A percentile compares a stretch with the other conserved stretches of the same genome.
These are phyloP conservation scores for Drosophila demipolita DNA, from an alignment of 2,888 invertebrate species.

Conservation along the genomic window DNA sequence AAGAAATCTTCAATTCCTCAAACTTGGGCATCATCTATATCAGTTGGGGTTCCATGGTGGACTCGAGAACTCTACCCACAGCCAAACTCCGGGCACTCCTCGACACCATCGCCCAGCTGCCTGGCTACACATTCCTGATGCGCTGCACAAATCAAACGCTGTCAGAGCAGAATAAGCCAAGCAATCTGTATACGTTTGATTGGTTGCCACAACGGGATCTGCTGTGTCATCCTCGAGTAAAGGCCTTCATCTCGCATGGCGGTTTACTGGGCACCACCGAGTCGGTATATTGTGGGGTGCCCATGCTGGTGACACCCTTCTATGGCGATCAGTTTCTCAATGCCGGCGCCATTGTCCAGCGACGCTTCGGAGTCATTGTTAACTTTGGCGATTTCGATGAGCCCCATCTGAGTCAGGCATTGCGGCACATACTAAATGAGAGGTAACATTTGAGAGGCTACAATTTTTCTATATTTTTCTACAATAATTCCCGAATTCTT, in stretches of 20 bases:
- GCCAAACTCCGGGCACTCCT: slow-evolving; percentile 86
- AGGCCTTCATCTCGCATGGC: slow-evolving; percentile 89
- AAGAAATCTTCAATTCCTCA: slow-evolving; percentile 29
- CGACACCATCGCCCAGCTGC: slow-evolving; percentile 85
- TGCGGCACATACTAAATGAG: slow-evolving; percentile 82
- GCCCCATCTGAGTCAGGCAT: slow-evolving; percentile 85
- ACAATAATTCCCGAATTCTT: not conserved
- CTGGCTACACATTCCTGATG: slow-evolving; percentile 87
- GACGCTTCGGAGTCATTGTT: slow-evolving; percentile 86
- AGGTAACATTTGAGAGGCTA: slow-evolving; percentile 36
- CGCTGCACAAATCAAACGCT: slow-evolving; percentile 88
- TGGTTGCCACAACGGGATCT: slow-evolving; percentile 91
- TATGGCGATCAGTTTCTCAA: slow-evolving; percentile 88
- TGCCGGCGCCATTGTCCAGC: slow-evolving; percentile 85
- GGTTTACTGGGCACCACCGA: slow-evolving; percentile 90
- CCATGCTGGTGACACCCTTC: slow-evolving; percentile 88
- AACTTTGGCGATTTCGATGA: slow-evolving; percentile 85
- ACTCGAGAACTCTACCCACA: slow-evolving; percentile 86
- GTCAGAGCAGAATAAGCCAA: slow-evolving; percentile 85
- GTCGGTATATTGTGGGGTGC: slow-evolving; percentile 87
- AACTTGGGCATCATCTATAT: slow-evolving; percentile 88
- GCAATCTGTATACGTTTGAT: slow-evolving; percentile 87
- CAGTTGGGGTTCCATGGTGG: slow-evolving; percentile 89
- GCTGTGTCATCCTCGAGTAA: slow-evolving; percentile 89
- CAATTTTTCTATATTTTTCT: not conserved